These are phyloP conservation scores for Eutrigla gurnardus DNA, from an alignment of 2,797 vertebrate species.

Conservation along the genomic window DNA sequence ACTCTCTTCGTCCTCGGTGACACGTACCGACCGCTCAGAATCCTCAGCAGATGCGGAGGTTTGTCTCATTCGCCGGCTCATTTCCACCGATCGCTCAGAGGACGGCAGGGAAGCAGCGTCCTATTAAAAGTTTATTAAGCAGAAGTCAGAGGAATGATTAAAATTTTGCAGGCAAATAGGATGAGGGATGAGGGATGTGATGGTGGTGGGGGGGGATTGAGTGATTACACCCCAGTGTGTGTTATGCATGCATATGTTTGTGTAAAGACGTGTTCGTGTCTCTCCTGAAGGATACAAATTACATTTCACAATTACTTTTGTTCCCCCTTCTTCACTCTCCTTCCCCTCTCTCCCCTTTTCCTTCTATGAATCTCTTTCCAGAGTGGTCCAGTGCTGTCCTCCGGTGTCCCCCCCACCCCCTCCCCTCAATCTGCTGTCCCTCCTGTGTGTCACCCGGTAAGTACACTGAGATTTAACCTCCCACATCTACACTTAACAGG, in stretches of 20 bases:
- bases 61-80: constrained; percentile 62
- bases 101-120: constrained; percentile 39
- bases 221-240: constrained; percentile 47
- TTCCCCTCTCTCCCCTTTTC: not conserved
- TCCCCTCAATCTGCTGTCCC: constrained; percentile 64
- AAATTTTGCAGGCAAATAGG: constrained; percentile 56
- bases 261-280: constrained; percentile 27
- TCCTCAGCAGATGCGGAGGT: constrained; percentile 41
- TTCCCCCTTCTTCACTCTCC: not conserved
- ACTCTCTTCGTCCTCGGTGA: constrained; percentile 13
- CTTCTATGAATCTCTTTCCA: constrained; percentile 24
- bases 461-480: constrained; percentile 51
- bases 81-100: constrained; percentile 43
- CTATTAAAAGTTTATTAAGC: constrained; percentile 70
- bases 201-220: not conserved
- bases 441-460: constrained; percentile 71
- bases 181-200: constrained; percentile 7
- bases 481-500: constrained; percentile 32
- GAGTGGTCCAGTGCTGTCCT: constrained; percentile 72
- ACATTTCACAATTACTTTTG: not conserved
- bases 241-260: not conserved
- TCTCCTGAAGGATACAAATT: constrained; percentile 54
- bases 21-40: constrained; percentile 22
- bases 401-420: constrained; percentile 71
- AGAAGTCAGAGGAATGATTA: constrained; percentile 65